Evolutionary conservation across 37 sponge, comb jelly and placozoan genomes (phyloP), one percentile per base, ranked within the genome.

Genomic region (Aplysina aerophoba): DNA sequence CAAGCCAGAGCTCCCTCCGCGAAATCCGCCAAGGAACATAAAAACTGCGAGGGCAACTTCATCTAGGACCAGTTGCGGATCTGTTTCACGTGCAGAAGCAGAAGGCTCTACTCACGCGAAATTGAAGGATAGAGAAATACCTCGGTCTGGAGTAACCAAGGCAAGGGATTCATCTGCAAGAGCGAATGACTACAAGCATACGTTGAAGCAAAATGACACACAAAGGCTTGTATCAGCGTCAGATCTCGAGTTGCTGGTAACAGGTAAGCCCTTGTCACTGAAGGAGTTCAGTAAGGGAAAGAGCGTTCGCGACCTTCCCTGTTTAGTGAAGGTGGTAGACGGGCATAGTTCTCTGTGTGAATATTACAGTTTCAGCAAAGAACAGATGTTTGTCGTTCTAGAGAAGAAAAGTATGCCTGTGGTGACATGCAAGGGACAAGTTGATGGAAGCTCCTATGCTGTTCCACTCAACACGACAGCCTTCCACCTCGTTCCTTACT

Each of bases 351-450:
- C 78, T 22, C 24, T 75, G 2, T 22, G 44, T 25, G 78, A 75
- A 15, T 40, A 15, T 24, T 75, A 75, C 37, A 36, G 38, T 2
- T 75, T 39, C 11, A 54, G 78, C 2, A 37, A 21, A 6, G 78
- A 75, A 19, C 53, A 75, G 53, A 24, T 75, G 44, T 75, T 75
- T 75, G 78, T 75, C 37, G 78, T 75, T 19, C 8, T 75, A 16
- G 78, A 75, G 53, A 75, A 21, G 53, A 75, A 37, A 25, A 24
- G 1, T 40, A 75, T 40, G 25, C 50, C 17, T 8, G n/a, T 41
- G 17, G 78, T 40, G 3, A 75, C 39, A 0, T 36, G 53, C 2
- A 19, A 11, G 1, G 78, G 21, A 15, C 78, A 19, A 1, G 54
- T 12, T 14, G 25, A 53, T 24, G 25, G 3, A 2, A 12, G 1